A percentile compares a stretch with the other conserved stretches of the same genome.
Evolutionary conservation across 2,113 vertebrate genomes (phyloP).

Genomic region (Tangachromis dhanisi): DNA sequence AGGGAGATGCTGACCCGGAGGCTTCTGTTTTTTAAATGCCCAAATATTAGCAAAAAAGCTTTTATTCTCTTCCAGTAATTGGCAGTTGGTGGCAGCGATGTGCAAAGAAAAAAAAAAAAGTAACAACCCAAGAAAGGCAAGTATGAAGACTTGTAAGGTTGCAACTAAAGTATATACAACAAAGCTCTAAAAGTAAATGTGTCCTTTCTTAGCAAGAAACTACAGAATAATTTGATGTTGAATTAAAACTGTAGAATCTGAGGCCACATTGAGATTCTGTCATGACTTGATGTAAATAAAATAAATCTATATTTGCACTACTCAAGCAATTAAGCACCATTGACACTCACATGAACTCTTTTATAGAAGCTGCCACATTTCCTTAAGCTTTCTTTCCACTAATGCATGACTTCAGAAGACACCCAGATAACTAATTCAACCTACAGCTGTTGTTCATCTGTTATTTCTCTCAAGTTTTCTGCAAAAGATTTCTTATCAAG

Average conservation of each 20-base stretch:
- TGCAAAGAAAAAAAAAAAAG: background rate
- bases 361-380: background rate
- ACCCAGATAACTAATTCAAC: background rate
- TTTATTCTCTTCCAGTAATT: background rate
- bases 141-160: background rate
- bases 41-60: background rate
- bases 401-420: background rate
- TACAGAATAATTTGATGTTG: background rate
- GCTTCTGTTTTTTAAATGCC: background rate
- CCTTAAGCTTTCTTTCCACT: background rate
- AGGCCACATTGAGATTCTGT: background rate
- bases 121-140: fast-evolving
- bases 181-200: background rate
- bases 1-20: background rate
- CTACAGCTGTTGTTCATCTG: background rate
- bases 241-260: background rate
- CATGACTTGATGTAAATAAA: background rate
- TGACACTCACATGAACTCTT: background rate
- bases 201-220: background rate
- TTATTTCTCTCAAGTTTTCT: background rate
- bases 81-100: background rate
- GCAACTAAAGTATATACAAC: background rate
- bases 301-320: background rate
- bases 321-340: background rate
- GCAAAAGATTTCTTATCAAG: background rate